A percentile compares a stretch with the other conserved stretches of the same genome.
Conservation (phyloP, 2,113 vertebrate genomes). For the Melierax canorus region DNA sequence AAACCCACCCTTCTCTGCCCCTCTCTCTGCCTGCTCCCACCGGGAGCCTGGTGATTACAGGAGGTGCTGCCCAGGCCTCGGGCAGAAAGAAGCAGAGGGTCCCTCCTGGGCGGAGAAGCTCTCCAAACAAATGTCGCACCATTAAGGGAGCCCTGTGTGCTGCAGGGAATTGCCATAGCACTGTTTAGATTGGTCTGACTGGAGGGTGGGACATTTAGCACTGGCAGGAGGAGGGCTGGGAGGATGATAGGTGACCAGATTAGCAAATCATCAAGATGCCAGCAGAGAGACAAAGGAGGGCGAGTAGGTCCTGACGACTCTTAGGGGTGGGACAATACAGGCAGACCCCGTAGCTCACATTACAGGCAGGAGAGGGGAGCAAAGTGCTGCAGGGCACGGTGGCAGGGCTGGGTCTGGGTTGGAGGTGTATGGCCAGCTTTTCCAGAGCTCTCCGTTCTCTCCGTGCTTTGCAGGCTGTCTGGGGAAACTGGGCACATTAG, state of each 20-base stretch:
- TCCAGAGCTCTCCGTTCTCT: neutral
- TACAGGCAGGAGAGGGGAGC: neutral
- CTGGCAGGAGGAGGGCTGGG: neutral
- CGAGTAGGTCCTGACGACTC: fast-evolving
- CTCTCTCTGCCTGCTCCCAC: neutral
- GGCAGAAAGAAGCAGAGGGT: neutral
- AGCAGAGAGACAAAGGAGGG: neutral
- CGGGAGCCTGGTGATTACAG: neutral
- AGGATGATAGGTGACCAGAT: neutral
- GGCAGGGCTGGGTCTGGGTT: neutral
- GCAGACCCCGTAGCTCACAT: neutral
- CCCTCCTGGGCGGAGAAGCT: neutral
- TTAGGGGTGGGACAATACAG: neutral
- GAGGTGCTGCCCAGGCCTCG: neutral
- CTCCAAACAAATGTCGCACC: neutral
- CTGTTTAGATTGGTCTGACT: neutral
- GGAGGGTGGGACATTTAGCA: neutral
- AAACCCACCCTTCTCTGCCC: neutral
- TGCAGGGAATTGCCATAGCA: neutral
- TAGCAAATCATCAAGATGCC: neutral
- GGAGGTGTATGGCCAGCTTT: neutral
- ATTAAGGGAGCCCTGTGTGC: neutral
- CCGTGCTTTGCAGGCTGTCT: neutral
- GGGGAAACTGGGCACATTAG: neutral
- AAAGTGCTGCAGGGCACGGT: neutral